phyloP scores from a whole-genome alignment of 2,113 vertebrate genomes.

The Thunnus maccoyii region DNA sequence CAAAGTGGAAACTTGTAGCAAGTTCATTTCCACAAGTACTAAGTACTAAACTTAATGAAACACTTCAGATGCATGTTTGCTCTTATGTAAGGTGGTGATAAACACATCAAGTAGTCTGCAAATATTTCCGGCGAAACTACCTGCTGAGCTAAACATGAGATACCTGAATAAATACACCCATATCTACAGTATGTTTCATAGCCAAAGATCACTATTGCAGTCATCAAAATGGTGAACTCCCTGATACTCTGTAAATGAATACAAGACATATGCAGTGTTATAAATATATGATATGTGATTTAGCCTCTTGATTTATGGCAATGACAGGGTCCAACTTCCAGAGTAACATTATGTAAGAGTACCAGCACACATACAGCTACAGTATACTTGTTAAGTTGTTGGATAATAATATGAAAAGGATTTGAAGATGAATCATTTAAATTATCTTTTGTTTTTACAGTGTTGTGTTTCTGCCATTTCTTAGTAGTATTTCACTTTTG shows the following conservation, averaged over 20 bases:
- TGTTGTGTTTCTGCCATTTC: neutral
- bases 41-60: neutral
- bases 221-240: neutral
- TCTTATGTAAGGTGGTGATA: neutral
- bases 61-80: neutral
- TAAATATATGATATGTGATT: neutral
- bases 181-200: neutral
- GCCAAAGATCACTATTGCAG: too few relatives aligned
- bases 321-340: neutral
- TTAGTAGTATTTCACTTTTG: too few relatives aligned
- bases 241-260: neutral
- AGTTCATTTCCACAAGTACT: neutral
- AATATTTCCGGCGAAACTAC: too few relatives aligned
- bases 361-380: neutral
- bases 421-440: neutral
- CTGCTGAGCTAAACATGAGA: neutral
- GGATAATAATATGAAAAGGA: neutral
- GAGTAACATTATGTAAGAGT: conserved; percentile 3
- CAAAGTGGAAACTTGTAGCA: neutral
- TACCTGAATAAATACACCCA: too few relatives aligned
- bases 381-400: neutral
- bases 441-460: too few relatives aligned
- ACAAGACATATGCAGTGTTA: neutral
- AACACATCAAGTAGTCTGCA: neutral
- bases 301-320: neutral